Evolutionary conservation across 2,797 vertebrate genomes (phyloP), one percentile per base, ranked within the genome.

Genomic region (Champsocephalus gunnari): DNA sequence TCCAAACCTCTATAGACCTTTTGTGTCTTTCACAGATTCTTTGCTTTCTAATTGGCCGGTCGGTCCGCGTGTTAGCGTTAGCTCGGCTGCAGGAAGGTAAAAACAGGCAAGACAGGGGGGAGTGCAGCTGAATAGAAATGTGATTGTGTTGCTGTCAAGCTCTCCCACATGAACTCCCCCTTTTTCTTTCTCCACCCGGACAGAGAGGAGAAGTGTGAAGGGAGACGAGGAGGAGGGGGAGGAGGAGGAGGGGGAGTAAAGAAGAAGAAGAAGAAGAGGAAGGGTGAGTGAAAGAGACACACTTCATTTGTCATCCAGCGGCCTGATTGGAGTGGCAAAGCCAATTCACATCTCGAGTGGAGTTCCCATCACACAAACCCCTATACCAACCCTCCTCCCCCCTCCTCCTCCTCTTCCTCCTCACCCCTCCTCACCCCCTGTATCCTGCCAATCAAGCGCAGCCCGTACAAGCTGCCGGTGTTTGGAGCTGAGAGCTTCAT

Each of bases 81-180:
- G 79, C 80, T 68, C 74, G 83, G 82, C 74, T 78, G 85, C 75
- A 56, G 95, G 95, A 96, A 97, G 97, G 97, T 97, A 97, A 97
- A 38, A 97, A 98, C 96, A 97, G 97, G 97, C 88, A 81, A 38
- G 85, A 94, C 95, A 95, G 96, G 95, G 96, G 21, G 19, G 19
- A 19, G 95, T 95, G 96, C 95, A 94, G 95, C 96, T 98, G 97
- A 98, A 98, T 98, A 96, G 97, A 96, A 96, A 97, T 96, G 96
- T 98, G 98, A 99, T 99, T 99, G 97, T 99, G 96, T 96, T 97
- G 96, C 97, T 99, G 98, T 99, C 98, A 99, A 97, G 95, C 96
- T 95, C 97, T 97, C 97, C 96, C 97, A 96, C 98, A 96, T 97
- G 96, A 96, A 95, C 95, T 96, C 97, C 96, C 96, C 96, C 34